Conservation (phyloP, 2,113 vertebrate genomes). For the Nycticorax nycticorax region DNA sequence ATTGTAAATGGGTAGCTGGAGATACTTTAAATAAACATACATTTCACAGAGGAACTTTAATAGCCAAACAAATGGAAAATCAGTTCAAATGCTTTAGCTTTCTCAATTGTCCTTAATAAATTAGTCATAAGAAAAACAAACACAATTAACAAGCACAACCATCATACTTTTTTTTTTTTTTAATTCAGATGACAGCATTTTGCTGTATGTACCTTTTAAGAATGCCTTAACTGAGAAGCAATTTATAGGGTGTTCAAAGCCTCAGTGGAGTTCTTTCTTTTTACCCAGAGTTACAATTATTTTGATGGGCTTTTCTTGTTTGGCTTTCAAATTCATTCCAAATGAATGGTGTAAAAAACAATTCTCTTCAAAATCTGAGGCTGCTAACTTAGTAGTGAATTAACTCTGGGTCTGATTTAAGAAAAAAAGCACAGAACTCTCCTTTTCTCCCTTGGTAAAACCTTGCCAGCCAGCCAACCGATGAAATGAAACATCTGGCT, state of each 20-base stretch:
- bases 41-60: conserved; percentile 60
- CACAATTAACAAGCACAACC: conserved; percentile 11
- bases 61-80: conserved; percentile 66
- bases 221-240: not conserved
- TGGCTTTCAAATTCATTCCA: not conserved
- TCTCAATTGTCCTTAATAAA: conserved; percentile 60
- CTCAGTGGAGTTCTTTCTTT: not conserved
- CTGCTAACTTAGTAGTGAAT: not conserved
- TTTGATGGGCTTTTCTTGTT: conserved; percentile 18
- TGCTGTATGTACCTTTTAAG: not conserved
- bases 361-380: not conserved
- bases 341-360: not conserved
- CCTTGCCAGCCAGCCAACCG: not conserved
- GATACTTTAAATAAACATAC: conserved; percentile 72
- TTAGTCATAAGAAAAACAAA: conserved; percentile 42
- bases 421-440: not conserved
- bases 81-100: conserved; percentile 38
- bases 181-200: not conserved
- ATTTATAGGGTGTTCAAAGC: not conserved
- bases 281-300: not conserved
- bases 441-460: not conserved
- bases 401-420: not conserved
- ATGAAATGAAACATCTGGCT: conserved; percentile 34
- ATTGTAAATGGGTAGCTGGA: conserved; percentile 63
- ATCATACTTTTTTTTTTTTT: not conserved